Evolutionary conservation across 1,140 invertebrate genomes (phyloP), one percentile per base, ranked within the genome.

Genomic region (Drosophila sturtevanti): DNA sequence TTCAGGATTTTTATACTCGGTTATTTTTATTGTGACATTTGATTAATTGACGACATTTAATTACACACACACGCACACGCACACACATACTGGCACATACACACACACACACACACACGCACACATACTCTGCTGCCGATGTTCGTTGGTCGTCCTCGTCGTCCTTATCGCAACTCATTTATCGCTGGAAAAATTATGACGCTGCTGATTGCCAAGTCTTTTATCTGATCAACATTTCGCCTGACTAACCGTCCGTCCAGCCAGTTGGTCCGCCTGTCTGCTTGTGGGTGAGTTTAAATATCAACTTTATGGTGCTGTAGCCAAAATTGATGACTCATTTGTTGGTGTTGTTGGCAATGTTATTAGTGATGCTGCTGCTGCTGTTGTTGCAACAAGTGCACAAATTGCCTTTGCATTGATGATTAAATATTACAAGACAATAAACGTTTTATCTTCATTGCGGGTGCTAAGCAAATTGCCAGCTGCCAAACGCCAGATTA

Each of bases 41-140:
- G 89, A 91, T 91, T 91, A 91, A 91, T 91, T 91, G 89, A 87
- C 79, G 89, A 91, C 89, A 91, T 91, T 91, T 91, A 91, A 91
- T 91, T 91, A 91, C 85, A 89, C 63, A 66, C 68, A 71, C 18
- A 48, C 71, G 72, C 65, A 52, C 64, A 58, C 62, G 10, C 24
- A 44, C 48, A 56, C 68, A 31, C 18, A 5, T n/a, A n/a, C n/a
- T n/a, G n/a, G n/a, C n/a, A n/a, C 66, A 18, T 1, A 24, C 51
- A 21, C 60, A 31, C 27, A 9, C 18, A 22, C 9, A 58, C 37
- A 52, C 41, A 24, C 59, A 59, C 6, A 16, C 60, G 48, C 56
- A 27, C 41, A 59, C 34, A 34, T 31, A 35, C 14, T 18, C 4
- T 35, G 3, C 18, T 35, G 11, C 58, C 41, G 22, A 21, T 55